Evolutionary conservation across 2,888 invertebrate genomes (phyloP), one percentile per base, ranked within the genome.

Genomic region (Andricus curvator): DNA sequence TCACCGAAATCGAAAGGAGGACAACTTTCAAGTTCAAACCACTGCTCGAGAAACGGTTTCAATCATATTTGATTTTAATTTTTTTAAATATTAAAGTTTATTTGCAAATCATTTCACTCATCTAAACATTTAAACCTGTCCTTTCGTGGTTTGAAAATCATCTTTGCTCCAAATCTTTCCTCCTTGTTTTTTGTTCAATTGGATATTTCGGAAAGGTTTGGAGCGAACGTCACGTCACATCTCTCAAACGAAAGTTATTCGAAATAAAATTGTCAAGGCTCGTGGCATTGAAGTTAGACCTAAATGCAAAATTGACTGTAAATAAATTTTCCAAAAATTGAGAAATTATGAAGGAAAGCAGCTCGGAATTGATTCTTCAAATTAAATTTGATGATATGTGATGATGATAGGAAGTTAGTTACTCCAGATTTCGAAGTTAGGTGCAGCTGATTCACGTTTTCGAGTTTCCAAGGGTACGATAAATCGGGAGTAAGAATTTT

Each of bases 271-370:
- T 15, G 29, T 37, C 41, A 41, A 78, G 68, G 68, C 64, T 76
- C 56, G 74, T 77, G 78, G 33, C 74, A 60, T 70, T 33, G 68
- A 77, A 37, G 48, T 64, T 25, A 29, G 41, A 64, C 77, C 78
- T 82, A 77, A 81, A 81, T 79, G 33, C 70, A 78, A 41, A n/a
- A 33, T 78, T 79, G 80, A 74, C 20, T 17, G 78, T 78, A 79
- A 29, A 44, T 77, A 74, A 74, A n/a, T 29, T 56, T n/a, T 56
- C n/a, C 2, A 20, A 5, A 48, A 48, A 48, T 48, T 9, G 17
- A 20, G 17, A 15, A 25, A 25, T 60, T 0, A 60, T 11, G 11
- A 48, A 29, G 48, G 29, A 33, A 56, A 56, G n/a, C 29, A 64
- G 29, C 6, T 64, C 29, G 64, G 64, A 64, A 33, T 44, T 37